Conservation (phyloP, 2,797 vertebrate genomes). For the Crocodylus rhombifer region DNA sequence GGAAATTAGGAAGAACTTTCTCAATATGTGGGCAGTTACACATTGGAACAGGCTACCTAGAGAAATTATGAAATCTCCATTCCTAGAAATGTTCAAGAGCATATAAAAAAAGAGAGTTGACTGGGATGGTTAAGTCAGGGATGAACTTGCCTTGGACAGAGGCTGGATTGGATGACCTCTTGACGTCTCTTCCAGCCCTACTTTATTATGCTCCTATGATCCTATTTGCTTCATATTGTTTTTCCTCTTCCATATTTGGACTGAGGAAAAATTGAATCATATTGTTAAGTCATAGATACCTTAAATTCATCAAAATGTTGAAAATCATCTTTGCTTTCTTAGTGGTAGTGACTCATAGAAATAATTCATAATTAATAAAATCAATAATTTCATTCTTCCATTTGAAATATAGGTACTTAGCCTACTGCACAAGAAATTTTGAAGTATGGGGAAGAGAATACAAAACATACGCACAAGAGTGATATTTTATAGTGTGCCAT, state of each 20-base stretch:
- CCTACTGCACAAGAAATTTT: not conserved
- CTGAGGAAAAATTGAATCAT: not conserved
- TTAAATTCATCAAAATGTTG: not conserved
- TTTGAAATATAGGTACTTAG: not conserved
- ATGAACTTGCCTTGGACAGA: not conserved
- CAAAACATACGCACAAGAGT: not conserved
- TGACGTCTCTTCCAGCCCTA: not conserved
- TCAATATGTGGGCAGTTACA: too few species aligned
- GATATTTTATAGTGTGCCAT: not conserved
- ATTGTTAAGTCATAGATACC: not conserved
- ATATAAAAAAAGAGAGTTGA: too few species aligned
- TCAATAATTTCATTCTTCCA: not conserved
- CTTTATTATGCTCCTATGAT: not conserved
- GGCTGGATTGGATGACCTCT: not conserved
- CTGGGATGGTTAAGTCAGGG: too few species aligned
- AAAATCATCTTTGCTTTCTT: not conserved
- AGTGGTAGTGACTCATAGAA: not conserved
- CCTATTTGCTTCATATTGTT: accelerated
- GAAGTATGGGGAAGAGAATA: not conserved
- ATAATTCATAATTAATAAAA: not conserved
- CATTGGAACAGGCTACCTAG: too few species aligned
- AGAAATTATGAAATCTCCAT: too few species aligned
- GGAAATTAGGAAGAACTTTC: too few species aligned
- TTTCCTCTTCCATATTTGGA: accelerated
- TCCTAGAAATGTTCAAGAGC: too few species aligned